These are phyloP conservation scores for Heliconius aoede DNA, from an alignment of 2,888 invertebrate species.

Conservation along the genomic window DNA sequence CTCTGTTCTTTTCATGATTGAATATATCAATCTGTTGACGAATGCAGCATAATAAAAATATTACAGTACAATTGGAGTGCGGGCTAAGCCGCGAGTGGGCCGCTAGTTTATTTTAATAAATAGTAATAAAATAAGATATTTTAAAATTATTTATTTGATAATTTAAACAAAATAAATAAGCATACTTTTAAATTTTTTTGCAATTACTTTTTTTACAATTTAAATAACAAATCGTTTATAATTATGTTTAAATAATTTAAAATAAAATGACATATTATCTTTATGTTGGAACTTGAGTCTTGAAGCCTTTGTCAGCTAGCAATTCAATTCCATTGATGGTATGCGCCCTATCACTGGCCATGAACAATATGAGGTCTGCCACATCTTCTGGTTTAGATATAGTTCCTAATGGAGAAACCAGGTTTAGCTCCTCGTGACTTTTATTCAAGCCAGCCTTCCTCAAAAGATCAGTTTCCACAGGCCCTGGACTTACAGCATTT, in stretches of 20 bases:
- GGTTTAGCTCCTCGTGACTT: neutral
- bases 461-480: neutral
- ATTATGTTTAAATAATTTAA: neutral
- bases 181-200: neutral
- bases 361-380: neutral
- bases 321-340: neutral
- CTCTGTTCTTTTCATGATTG: no score
- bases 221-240: no score
- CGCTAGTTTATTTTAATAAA: no score
- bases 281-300: neutral
- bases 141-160: no score
- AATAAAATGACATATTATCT: neutral
- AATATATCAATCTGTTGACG: no score
- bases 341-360: slow-evolving; percentile 1
- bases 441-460: neutral
- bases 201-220: neutral
- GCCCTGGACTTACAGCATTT: slow-evolving; percentile 8
- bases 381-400: neutral
- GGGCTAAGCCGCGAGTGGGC: no score
- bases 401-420: neutral
- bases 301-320: neutral
- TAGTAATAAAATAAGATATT: no score
- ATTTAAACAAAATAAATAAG: neutral
- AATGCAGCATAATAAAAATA: no score
- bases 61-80: no score